Conservation (phyloP, 2,888 invertebrate genomes). For the Brassicogethes aeneus region DNA sequence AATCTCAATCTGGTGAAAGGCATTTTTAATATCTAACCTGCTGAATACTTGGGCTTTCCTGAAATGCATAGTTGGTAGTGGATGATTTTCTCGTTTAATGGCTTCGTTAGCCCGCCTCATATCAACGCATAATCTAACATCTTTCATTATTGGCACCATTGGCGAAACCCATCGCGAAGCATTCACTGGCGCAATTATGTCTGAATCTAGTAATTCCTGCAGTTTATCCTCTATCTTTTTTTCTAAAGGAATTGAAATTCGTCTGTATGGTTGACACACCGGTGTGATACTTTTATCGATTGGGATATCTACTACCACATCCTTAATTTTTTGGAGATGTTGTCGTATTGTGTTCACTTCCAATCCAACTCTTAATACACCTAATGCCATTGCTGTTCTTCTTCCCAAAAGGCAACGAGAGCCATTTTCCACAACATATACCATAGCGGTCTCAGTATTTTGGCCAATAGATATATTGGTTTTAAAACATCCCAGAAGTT, state of each 20-base stretch:
- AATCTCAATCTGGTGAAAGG: slow-evolving; percentile 33
- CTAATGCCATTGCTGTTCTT: slow-evolving; percentile 8
- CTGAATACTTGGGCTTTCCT: slow-evolving; percentile 20
- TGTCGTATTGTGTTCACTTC: slow-evolving; percentile 5
- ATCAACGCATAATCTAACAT: too few species aligned
- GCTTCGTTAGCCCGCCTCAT: too few species aligned
- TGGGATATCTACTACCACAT: slow-evolving; percentile 15
- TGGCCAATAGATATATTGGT: slow-evolving; percentile 9
- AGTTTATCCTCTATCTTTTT: too few species aligned
- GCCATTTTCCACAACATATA: slow-evolving; percentile 15
- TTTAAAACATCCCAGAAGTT: slow-evolving; percentile 17
- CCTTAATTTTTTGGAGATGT: slow-evolving; percentile 19
- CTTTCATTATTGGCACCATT: slow-evolving; percentile 22
- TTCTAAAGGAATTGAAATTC: slow-evolving; percentile 27
- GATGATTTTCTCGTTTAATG: too few species aligned
- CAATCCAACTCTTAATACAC: slow-evolving; percentile 8
- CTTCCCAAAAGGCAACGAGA: slow-evolving; percentile 12
- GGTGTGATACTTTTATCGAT: slow-evolving; percentile 21
- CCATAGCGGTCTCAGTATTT: slow-evolving; percentile 9
- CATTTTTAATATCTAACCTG: slow-evolving; percentile 26
- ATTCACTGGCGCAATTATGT: slow-evolving; percentile 24
- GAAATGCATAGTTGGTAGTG: too few species aligned
- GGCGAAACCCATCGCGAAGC: slow-evolving; percentile 23
- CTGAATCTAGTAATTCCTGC: too few species aligned
- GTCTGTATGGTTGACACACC: slow-evolving; percentile 21